Conservation (phyloP, 2,113 vertebrate genomes). For the Otus sunia region DNA sequence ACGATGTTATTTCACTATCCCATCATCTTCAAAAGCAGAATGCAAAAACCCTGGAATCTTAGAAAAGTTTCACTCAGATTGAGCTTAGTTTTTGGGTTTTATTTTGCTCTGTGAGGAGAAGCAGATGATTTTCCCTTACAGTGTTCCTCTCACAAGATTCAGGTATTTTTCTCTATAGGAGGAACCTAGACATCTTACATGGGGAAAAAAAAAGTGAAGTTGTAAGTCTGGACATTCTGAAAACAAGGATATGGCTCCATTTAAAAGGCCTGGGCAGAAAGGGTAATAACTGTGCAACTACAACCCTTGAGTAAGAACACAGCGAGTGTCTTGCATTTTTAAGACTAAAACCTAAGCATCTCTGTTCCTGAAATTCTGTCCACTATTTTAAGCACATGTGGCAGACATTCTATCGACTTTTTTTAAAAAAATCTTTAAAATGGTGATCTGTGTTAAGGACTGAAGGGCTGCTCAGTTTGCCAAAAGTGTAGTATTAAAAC, state of each 20-base stretch:
- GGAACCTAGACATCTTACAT: not conserved
- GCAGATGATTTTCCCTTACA: not conserved
- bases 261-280: not conserved
- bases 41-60: not conserved
- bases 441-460: conserved; percentile 64
- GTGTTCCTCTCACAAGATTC: not conserved
- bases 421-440: conserved; percentile 35
- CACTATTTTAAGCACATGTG: conserved; percentile 63
- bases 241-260: not conserved
- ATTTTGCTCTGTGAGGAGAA: not conserved
- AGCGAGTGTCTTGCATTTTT: not conserved
- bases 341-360: not conserved
- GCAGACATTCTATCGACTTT: conserved; percentile 67
- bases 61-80: not conserved
- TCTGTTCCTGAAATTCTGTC: conserved; percentile 55
- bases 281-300: not conserved
- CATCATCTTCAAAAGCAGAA: not conserved
- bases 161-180: not conserved
- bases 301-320: not conserved
- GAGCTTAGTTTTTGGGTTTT: not conserved
- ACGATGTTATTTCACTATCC: not conserved
- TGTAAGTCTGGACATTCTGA: not conserved
- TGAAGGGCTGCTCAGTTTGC: conserved; percentile 55
- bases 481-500: conserved; percentile 68
- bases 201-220: not conserved